Conservation (phyloP, 2,113 vertebrate genomes). For the Halcyon senegalensis region DNA sequence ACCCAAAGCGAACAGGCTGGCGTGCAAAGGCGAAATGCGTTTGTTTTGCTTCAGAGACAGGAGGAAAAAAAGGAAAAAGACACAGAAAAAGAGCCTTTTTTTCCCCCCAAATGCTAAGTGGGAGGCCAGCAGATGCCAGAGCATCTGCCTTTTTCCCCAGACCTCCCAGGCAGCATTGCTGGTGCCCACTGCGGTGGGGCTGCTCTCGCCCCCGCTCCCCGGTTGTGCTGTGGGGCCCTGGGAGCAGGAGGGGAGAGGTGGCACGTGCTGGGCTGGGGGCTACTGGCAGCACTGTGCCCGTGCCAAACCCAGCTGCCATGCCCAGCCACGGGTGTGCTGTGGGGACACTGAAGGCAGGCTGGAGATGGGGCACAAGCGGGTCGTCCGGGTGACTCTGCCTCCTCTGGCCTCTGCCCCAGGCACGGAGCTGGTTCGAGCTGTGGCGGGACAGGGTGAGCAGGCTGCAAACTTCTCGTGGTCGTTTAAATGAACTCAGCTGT, state of each 20-base stretch:
- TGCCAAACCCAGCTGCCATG: not conserved
- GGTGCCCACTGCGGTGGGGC: not conserved
- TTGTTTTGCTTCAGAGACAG: not conserved
- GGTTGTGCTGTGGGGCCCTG: not conserved
- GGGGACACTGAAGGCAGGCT: not conserved
- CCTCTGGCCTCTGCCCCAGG: not conserved
- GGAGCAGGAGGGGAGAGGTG: rapidly evolving
- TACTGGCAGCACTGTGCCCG: not conserved
- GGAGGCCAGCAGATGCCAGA: not conserved
- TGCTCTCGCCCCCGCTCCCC: not conserved
- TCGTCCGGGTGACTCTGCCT: rapidly evolving
- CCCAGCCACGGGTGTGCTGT: not conserved
- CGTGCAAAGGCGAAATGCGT: not conserved
- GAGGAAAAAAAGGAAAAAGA: not conserved
- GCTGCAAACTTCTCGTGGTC: not conserved
- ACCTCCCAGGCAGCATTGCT: not conserved
- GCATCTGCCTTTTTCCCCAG: not conserved
- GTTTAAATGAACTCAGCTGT: not conserved
- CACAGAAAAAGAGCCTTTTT: not conserved
- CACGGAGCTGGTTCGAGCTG: not conserved
- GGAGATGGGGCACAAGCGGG: rapidly evolving
- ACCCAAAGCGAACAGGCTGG: not conserved
- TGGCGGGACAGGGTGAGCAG: not conserved
- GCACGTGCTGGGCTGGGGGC: not conserved
- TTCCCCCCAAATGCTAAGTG: not conserved